phyloP scores from a whole-genome alignment of 2,797 vertebrate genomes.

The Karalla daura region DNA sequence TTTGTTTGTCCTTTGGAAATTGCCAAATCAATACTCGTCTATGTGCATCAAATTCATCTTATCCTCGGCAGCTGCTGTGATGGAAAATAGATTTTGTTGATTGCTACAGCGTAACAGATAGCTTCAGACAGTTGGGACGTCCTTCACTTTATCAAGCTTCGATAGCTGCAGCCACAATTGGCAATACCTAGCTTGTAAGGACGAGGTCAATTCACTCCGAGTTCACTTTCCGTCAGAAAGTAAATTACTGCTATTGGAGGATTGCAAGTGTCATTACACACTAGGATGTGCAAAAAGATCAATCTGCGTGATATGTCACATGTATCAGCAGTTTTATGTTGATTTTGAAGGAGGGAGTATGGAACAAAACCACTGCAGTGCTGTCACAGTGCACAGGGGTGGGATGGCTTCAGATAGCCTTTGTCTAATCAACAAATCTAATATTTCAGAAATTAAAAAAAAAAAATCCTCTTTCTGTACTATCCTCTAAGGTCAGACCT shows the following conservation, averaged over 20 bases:
- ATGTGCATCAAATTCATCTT: constrained; percentile 61
- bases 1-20: constrained; percentile 59
- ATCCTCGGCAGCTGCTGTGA: constrained; percentile 27
- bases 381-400: background rate
- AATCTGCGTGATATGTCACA: constrained; percentile 4
- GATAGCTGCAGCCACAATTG: constrained; percentile 44
- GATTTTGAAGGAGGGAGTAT: background rate
- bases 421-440: background rate
- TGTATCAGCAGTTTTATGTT: background rate
- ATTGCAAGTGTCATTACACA: constrained; percentile 36
- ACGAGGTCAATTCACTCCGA: constrained; percentile 18
- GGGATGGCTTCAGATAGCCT: too few species aligned
- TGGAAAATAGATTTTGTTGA: constrained; percentile 66
- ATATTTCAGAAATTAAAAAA: too few species aligned
- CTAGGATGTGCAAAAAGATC: background rate
- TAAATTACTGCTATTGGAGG: constrained; percentile 21
- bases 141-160: constrained; percentile 56
- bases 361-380: background rate
- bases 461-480: too few species aligned
- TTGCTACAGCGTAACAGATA: constrained; percentile 54
- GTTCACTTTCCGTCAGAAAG: constrained; percentile 33
- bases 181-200: background rate
- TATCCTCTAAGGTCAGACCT: too few species aligned
- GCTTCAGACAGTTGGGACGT: constrained; percentile 38
- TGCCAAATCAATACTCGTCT: constrained; percentile 56